Conservation (phyloP, 2,797 vertebrate species). For the Podarcis lilfordi region DNA sequence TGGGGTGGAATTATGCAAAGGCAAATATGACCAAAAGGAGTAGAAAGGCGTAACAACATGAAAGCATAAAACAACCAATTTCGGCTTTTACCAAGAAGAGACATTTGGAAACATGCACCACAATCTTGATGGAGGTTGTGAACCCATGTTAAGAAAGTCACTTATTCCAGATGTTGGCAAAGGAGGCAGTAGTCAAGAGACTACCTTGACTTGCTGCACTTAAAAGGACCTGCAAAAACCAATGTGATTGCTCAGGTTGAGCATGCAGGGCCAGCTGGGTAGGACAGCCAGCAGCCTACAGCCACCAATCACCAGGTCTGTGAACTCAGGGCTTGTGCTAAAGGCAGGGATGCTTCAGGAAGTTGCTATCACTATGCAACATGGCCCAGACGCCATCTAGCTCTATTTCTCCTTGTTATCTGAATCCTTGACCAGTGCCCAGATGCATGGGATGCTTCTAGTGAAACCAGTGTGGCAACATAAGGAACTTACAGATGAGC, state of each 20-base stretch:
- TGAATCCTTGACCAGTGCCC: too few relatives aligned
- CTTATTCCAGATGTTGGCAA: not conserved
- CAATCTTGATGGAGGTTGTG: not conserved
- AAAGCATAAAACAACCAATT: not conserved
- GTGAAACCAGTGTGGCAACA: too few relatives aligned
- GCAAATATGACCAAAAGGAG: constrained; percentile 18
- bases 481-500: too few relatives aligned
- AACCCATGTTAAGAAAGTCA: not conserved
- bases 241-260: not conserved
- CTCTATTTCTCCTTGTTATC: too few relatives aligned
- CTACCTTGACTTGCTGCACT: not conserved
- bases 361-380: too few relatives aligned
- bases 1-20: not conserved
- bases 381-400: too few relatives aligned
- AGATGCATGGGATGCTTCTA: too few relatives aligned
- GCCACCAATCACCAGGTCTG: too few relatives aligned
- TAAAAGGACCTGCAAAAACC: not conserved
- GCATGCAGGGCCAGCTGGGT: not conserved
- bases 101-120: not conserved
- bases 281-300: too few relatives aligned
- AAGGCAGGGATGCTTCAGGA: too few relatives aligned
- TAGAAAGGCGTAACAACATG: not conserved
- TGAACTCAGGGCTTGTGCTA: too few relatives aligned
- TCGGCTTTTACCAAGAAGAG: not conserved
- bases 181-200: not conserved